These are phyloP conservation scores for Drosophila pallidifrons DNA, from an alignment of 1,140 invertebrate species.

Conservation along the genomic window DNA sequence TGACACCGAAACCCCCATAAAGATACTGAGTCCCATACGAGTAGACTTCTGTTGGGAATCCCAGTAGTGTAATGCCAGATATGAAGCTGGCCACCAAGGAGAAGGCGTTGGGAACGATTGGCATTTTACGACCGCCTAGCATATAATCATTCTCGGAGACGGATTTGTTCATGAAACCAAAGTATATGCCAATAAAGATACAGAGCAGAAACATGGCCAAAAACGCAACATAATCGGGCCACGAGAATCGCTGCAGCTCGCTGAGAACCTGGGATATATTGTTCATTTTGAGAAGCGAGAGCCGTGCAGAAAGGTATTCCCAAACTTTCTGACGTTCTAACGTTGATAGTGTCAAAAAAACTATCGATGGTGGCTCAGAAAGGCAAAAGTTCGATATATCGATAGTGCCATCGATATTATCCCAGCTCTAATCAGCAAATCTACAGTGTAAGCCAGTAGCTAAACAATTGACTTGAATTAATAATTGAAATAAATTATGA, in stretches of 20 bases:
- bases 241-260: slow-evolving; percentile 85
- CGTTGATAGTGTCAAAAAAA: no score
- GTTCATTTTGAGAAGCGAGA: slow-evolving; percentile 58
- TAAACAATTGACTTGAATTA: no score
- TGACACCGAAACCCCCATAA: slow-evolving; percentile 87
- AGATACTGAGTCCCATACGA: slow-evolving; percentile 93
- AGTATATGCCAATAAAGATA: slow-evolving; percentile 88
- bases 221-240: slow-evolving; percentile 86
- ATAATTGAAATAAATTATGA: no score
- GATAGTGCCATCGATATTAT: no score
- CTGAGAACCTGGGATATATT: slow-evolving; percentile 87
- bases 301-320: background rate
- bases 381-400: no score
- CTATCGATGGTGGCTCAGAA: no score
- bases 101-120: slow-evolving; percentile 86
- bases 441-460: no score
- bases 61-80: slow-evolving; percentile 95
- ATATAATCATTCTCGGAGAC: slow-evolving; percentile 87
- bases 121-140: slow-evolving; percentile 87
- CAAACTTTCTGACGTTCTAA: background rate
- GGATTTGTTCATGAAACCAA: slow-evolving; percentile 87
- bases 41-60: slow-evolving; percentile 96
- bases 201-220: slow-evolving; percentile 86
- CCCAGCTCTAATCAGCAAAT: no score
- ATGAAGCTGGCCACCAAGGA: slow-evolving; percentile 91